Percentiles rank a stretch among this genome's conserved stretches.
phyloP scores from a whole-genome alignment of 2,113 vertebrate genomes.

The Ia io region DNA sequence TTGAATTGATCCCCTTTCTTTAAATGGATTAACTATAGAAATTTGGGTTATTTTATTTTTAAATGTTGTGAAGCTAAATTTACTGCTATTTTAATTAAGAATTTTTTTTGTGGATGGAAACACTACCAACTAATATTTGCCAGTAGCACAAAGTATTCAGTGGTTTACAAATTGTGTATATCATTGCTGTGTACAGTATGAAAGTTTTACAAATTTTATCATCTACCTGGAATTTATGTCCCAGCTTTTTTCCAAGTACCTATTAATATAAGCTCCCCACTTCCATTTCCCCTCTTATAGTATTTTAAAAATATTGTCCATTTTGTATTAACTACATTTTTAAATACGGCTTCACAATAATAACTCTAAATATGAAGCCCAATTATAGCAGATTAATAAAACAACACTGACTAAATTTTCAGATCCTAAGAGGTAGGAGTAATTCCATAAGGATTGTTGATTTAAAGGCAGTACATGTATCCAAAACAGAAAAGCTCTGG shows the following conservation, averaged over 20 bases:
- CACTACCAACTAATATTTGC: not conserved
- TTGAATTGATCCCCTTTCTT: not conserved
- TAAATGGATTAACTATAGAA: slow-evolving; percentile 27
- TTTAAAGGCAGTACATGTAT: not conserved
- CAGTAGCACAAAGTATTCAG: not conserved
- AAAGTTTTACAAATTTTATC: not conserved
- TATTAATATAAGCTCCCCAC: not conserved
- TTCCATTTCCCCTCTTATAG: not conserved
- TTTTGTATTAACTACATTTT: slow-evolving; percentile 2
- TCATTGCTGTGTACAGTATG: not conserved
- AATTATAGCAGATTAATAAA: not conserved
- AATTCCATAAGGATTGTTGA: not conserved
- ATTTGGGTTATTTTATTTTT: not conserved
- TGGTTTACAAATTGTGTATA: not conserved
- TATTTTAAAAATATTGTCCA: not conserved
- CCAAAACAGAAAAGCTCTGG: not conserved
- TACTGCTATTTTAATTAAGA: not conserved
- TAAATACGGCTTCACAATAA: not conserved
- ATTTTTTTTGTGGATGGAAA: not conserved
- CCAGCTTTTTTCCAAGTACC: not conserved
- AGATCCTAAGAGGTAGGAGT: not conserved
- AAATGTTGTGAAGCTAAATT: not conserved
- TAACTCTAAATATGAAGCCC: not conserved
- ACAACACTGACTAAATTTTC: not conserved
- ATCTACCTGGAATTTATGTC: not conserved